Conservation (phyloP, 1,140 invertebrate species). For the Cephus cinctus region DNA sequence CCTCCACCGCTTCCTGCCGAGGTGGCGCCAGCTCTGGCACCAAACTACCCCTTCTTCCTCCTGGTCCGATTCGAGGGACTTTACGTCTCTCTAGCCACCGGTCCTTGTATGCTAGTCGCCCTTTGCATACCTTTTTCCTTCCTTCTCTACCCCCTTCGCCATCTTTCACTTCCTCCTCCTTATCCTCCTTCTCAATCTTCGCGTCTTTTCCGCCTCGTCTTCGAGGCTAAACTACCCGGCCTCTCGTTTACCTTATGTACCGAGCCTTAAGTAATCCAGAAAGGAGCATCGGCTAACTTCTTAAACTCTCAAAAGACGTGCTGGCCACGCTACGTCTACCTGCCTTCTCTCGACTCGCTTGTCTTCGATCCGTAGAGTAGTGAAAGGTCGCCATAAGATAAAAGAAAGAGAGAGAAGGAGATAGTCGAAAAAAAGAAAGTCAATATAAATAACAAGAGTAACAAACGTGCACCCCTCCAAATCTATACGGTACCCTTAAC, state of each 20-base stretch:
- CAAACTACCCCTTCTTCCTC: conserved; percentile 22
- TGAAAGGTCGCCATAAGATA: too few relatives aligned
- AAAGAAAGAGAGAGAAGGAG: too few relatives aligned
- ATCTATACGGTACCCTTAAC: too few relatives aligned
- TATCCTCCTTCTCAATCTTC: conserved; percentile 5
- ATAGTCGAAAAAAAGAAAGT: too few relatives aligned
- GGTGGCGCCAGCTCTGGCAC: conserved; percentile 43
- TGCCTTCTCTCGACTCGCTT: too few relatives aligned
- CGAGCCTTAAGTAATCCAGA: conserved; percentile 29
- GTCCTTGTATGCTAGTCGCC: too few relatives aligned
- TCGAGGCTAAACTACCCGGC: conserved; percentile 15
- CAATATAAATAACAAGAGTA: too few relatives aligned
- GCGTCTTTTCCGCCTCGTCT: conserved; percentile 1
- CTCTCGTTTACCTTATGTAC: conserved; percentile 24
- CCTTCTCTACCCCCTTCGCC: conserved; percentile 9
- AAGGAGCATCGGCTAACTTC: conserved; percentile 28
- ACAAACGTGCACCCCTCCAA: too few relatives aligned
- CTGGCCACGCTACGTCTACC: too few relatives aligned
- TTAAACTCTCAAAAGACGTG: conserved; percentile 35
- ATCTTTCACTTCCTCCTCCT: neutral
- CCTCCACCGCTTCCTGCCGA: conserved; percentile 40
- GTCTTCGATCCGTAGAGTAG: too few relatives aligned
- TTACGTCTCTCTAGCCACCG: conserved; percentile 7
- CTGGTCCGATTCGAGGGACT: conserved; percentile 9
- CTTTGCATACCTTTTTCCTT: conserved; percentile 13